These are phyloP conservation scores for Sarcophaga bullata DNA, from an alignment of 1,140 invertebrate species.

Conservation along the genomic window DNA sequence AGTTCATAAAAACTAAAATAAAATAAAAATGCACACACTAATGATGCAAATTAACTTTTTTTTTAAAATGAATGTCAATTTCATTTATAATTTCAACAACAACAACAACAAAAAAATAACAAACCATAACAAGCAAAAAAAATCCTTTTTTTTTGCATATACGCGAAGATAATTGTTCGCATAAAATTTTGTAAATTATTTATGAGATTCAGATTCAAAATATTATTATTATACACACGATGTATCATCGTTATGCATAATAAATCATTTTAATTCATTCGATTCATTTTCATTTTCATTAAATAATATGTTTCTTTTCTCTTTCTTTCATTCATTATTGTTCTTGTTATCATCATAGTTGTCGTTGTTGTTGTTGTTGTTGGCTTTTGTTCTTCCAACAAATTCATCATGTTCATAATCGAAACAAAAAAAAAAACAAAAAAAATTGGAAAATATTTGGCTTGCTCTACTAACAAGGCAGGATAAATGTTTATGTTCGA, in stretches of 20 bases:
- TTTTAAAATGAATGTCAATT: conserved; percentile 6
- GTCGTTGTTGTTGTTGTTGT: not conserved
- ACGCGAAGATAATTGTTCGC: not conserved
- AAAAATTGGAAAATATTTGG: too few relatives aligned
- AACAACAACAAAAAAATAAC: too few relatives aligned
- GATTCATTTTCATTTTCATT: not conserved
- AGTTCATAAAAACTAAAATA: too few relatives aligned
- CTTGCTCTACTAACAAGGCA: too few relatives aligned
- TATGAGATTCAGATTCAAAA: conserved; percentile 11
- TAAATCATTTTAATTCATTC: conserved; percentile 1
- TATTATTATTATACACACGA: not conserved
- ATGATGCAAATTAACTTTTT: conserved; percentile 8
- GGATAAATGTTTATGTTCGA: too few relatives aligned
- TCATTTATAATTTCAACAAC: not conserved
- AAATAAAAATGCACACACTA: not conserved
- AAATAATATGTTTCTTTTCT: not conserved
- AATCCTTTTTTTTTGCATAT: not conserved
- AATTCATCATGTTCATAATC: too few relatives aligned
- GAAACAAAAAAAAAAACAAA: too few relatives aligned
- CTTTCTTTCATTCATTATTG: not conserved
- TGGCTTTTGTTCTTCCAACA: not conserved
- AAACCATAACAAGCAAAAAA: too few relatives aligned
- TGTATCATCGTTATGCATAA: not conserved
- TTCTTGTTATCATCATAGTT: too few relatives aligned
- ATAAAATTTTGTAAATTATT: not conserved